phyloP scores from a whole-genome alignment of 1,140 invertebrate genomes.

The Drosophila lacteicornis region DNA sequence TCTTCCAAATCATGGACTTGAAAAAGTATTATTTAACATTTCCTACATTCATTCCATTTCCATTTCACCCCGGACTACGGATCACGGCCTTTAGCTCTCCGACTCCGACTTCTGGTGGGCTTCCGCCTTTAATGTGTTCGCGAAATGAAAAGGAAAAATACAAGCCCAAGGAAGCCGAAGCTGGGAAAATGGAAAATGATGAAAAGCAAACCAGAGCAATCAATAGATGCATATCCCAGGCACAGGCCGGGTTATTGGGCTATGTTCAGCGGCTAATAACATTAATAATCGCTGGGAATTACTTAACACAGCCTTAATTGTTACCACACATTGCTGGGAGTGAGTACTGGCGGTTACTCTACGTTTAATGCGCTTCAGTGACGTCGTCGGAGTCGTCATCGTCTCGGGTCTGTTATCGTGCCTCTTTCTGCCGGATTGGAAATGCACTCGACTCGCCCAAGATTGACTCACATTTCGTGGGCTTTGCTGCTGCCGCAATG shows the following conservation, averaged over 20 bases:
- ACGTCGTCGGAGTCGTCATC: constrained; percentile 31
- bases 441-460: constrained; percentile 48
- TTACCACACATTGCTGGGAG: constrained; percentile 56
- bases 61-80: constrained; percentile 23
- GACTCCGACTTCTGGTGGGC: constrained; percentile 4
- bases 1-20: not conserved
- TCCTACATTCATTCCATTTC: not conserved
- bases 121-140: constrained; percentile 49
- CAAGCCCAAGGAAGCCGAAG: not conserved
- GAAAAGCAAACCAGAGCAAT: constrained; percentile 15
- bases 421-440: constrained; percentile 33
- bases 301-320: constrained; percentile 76
- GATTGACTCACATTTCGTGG: constrained; percentile 63
- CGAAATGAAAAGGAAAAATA: constrained; percentile 3
- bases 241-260: not conserved
- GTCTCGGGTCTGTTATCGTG: constrained; percentile 7
- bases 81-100: constrained; percentile 37
- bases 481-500: constrained; percentile 58
- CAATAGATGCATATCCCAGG: constrained; percentile 24
- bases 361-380: constrained; percentile 68
- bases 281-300: constrained; percentile 67
- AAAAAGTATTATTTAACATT: constrained; percentile 32
- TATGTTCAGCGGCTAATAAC: constrained; percentile 29
- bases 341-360: constrained; percentile 1
- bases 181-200: constrained; percentile 20